Evolutionary conservation across 64 coral and sea anemone genomes (phyloP), one percentile per base, ranked within the genome.

Genomic region (Montipora capricornis): DNA sequence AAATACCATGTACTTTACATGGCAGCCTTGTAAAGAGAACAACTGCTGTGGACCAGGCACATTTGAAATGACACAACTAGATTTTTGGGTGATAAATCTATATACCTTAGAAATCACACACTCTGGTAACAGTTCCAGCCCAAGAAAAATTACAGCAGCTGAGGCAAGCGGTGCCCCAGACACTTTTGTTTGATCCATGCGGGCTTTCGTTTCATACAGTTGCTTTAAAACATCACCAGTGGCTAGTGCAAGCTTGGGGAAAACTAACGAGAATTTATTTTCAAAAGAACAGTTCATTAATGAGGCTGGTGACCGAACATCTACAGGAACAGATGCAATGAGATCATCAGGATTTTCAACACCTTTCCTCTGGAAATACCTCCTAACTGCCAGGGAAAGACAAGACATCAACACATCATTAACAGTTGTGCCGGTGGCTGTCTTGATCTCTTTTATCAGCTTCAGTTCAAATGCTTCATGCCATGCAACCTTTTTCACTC

Each of bases 371-470:
- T 82, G 91, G 80, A 94, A 98, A 58, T 96, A 99, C 6, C 89
- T 91, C 4, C 95, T 87, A 29, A 99, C 73, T 52, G 95, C 95
- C 55, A 74, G 89, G 17, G 94, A 88, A 7, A 99, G 84, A 20
- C 95, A 96, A 13, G 98, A 82, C 80, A 96, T 93, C 37, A 99
- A 61, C 9, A 99, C 95, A 79, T 99, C 98, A 80, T 99, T 99
- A 5, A 99, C 89, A 10, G 98, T 99, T 19, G 98, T 95, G 9
- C 89, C 95, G 69, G 98, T 99, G 15, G 62, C 75, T 73, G 52
- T 82, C 59, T 99, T 99, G 8, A 99, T 96, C 68, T 91, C 44
- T 49, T 99, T 99, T 13, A 99, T 81, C 2, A 96, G 16, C 16
- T 95, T 51, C 2, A 99, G 75, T 20, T 94, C 95, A 44, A 92